Evolutionary conservation across 2,797 vertebrate genomes (phyloP).

Genomic region (Xenops minutus): DNA sequence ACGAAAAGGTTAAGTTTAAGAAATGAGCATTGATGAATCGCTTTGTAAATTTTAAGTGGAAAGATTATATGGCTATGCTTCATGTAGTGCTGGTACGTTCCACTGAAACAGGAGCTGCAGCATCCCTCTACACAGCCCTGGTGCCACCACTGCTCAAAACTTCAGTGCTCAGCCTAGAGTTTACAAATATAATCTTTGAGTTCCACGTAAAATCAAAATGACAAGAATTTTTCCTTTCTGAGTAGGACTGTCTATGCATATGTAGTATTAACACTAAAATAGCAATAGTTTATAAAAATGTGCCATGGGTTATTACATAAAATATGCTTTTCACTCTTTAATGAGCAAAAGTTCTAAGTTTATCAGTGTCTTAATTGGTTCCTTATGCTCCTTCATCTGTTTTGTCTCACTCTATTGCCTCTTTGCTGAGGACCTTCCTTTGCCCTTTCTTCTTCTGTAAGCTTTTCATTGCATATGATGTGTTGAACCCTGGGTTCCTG

Average conservation of each 20-base stretch:
- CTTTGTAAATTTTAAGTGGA: background rate
- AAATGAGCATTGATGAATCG: background rate
- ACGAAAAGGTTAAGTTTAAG: background rate
- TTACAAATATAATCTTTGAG: background rate
- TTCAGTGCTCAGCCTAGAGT: background rate
- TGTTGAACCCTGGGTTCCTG: background rate
- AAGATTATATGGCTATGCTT: background rate
- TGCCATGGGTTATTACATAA: background rate
- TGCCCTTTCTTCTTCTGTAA: background rate
- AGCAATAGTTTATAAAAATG: background rate
- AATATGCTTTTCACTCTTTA: background rate
- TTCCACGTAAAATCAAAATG: background rate
- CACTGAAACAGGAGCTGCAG: background rate
- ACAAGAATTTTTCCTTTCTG: background rate
- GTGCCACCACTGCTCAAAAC: background rate
- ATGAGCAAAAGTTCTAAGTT: background rate
- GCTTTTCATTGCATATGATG: background rate
- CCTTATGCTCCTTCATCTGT: constrained; percentile 31
- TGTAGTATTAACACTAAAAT: background rate
- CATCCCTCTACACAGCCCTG: background rate
- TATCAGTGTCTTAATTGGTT: background rate
- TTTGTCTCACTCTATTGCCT: background rate
- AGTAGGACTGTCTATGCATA: background rate
- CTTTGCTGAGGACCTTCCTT: background rate
- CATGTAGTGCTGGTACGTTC: background rate